Percentiles rank a stretch among this genome's conserved stretches.
phyloP scores from a whole-genome alignment of 2,888 invertebrate species.

The Disparrhopalites patrizii region DNA sequence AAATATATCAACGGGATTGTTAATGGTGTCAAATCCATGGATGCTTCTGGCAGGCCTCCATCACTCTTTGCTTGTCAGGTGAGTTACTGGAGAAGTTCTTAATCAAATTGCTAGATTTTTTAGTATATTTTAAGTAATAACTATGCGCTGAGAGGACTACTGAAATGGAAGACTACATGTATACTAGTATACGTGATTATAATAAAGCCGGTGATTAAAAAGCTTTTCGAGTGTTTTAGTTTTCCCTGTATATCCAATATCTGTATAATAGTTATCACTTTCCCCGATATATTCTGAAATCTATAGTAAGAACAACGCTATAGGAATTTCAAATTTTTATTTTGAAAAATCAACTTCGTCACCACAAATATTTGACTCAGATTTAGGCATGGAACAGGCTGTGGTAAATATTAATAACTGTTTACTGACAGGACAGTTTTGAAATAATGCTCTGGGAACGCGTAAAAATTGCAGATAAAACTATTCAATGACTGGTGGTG shows the following conservation, averaged over 20 bases:
- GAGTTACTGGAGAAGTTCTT: no score
- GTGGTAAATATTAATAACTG: not conserved
- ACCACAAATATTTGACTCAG: not conserved
- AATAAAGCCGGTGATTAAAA: no score
- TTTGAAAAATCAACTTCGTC: not conserved
- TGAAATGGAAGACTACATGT: no score
- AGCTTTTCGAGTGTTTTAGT: no score
- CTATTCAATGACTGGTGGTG: conserved; percentile 48
- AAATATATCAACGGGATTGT: conserved; percentile 39
- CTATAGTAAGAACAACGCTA: not conserved
- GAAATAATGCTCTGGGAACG: not conserved
- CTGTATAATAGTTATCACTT: no score
- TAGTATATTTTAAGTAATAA: no score
- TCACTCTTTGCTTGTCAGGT: conserved; percentile 48
- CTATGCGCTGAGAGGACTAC: no score
- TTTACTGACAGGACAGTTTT: not conserved
- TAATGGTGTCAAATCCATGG: conserved; percentile 41
- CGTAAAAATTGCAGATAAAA: conserved; percentile 40
- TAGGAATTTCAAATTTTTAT: not conserved
- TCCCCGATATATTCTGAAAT: no score
- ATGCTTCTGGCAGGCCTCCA: conserved; percentile 36
- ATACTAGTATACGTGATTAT: no score
- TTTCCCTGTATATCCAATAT: no score
- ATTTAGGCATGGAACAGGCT: not conserved
- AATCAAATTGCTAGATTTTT: not conserved